A percentile compares a stretch with the other conserved stretches of the same genome.
phyloP scores from a whole-genome alignment of 2,113 vertebrate genomes.

The Bos indicus region DNA sequence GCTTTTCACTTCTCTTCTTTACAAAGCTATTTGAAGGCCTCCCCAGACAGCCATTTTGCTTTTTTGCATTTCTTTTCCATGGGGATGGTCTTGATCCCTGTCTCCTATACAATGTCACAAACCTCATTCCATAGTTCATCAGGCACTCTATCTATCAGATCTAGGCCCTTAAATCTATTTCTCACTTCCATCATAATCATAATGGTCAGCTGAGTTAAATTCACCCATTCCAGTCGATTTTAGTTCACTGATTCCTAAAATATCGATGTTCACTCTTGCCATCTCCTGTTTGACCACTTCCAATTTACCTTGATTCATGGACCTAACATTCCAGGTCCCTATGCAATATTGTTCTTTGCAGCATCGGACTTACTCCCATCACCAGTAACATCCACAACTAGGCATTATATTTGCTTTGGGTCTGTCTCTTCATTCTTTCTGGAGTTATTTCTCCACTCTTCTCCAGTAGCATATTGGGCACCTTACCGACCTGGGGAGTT shows the following conservation, averaged over 20 bases:
- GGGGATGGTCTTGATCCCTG: background rate
- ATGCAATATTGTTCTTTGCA: background rate
- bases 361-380: background rate
- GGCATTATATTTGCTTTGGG: background rate
- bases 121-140: background rate
- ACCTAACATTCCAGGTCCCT: background rate
- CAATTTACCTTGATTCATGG: background rate
- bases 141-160: background rate
- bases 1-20: background rate
- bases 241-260: background rate
- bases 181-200: background rate
- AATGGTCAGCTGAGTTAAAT: background rate
- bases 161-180: background rate
- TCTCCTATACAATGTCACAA: background rate
- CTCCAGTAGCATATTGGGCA: background rate
- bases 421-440: background rate
- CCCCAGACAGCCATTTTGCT: background rate
- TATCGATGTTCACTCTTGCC: background rate
- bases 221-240: background rate
- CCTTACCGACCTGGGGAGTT: background rate
- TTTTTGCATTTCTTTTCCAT: background rate
- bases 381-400: background rate
- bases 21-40: background rate
- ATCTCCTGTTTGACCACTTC: background rate
- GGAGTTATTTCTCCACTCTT: background rate